Evolutionary conservation across 2,888 invertebrate species (phyloP).

Genomic region (Philaethria dido): DNA sequence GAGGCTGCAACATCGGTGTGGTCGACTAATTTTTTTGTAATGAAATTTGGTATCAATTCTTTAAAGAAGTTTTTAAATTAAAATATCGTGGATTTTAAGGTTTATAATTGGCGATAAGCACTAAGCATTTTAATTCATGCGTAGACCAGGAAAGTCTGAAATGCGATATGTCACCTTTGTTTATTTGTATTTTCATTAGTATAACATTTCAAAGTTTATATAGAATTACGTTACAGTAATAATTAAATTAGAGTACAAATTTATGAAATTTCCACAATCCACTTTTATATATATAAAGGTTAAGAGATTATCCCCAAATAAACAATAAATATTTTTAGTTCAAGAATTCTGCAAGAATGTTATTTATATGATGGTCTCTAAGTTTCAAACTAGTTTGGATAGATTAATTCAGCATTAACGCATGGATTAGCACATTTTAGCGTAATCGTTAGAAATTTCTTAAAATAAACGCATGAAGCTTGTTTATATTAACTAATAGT

Average conservation of each 20-base stretch:
- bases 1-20: too few species aligned
- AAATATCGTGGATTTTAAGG: too few species aligned
- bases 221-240: too few species aligned
- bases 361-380: background rate
- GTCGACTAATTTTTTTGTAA: too few species aligned
- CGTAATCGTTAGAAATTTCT: constrained; percentile 19
- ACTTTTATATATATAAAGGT: constrained; percentile 7
- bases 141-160: too few species aligned
- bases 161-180: too few species aligned
- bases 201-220: too few species aligned
- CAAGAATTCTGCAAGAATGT: background rate
- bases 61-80: too few species aligned
- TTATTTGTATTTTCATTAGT: too few species aligned
- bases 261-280: constrained; percentile 9
- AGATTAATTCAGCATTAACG: background rate
- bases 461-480: constrained; percentile 20
- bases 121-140: too few species aligned
- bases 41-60: too few species aligned
- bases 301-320: background rate
- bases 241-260: background rate
- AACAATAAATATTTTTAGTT: background rate
- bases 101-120: too few species aligned
- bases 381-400: background rate
- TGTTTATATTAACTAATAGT: constrained; percentile 18
- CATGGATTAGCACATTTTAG: constrained; percentile 3